phyloP scores from a whole-genome alignment of 2,113 vertebrate species.

The Pterocles burchelli region DNA sequence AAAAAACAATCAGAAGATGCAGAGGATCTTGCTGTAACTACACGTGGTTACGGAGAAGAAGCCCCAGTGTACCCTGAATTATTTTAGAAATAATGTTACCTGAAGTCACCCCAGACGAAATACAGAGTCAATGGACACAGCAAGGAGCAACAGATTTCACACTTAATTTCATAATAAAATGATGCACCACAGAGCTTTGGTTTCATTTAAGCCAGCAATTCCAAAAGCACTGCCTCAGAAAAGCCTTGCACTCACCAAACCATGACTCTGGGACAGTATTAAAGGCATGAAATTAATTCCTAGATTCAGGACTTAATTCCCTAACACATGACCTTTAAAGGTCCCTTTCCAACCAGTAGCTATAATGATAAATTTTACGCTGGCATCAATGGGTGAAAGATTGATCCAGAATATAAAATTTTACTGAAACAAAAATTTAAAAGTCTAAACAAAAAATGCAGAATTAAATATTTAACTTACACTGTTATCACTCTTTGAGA shows the following conservation, averaged over 20 bases:
- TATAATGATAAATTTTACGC: not conserved
- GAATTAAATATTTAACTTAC: not conserved
- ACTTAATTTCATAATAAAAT: not conserved
- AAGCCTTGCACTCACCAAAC: not conserved
- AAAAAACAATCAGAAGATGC: not conserved
- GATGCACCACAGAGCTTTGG: not conserved
- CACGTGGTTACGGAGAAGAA: accelerated
- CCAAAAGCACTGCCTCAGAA: not conserved
- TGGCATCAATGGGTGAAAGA: not conserved
- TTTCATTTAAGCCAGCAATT: not conserved
- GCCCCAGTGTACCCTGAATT: accelerated
- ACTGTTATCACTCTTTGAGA: not conserved
- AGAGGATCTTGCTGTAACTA: not conserved
- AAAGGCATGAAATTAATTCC: not conserved
- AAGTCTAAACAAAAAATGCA: not conserved
- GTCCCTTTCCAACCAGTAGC: not conserved
- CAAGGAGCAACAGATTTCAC: not conserved
- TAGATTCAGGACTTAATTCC: not conserved
- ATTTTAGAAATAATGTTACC: not conserved
- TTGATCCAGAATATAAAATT: not conserved
- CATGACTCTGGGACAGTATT: not conserved
- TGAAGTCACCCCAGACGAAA: not conserved
- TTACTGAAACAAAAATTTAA: not conserved
- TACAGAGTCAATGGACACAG: not conserved
- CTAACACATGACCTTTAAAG: not conserved